phyloP scores from a whole-genome alignment of 2,113 vertebrate species.

The Ornithorhynchus anatinus region DNA sequence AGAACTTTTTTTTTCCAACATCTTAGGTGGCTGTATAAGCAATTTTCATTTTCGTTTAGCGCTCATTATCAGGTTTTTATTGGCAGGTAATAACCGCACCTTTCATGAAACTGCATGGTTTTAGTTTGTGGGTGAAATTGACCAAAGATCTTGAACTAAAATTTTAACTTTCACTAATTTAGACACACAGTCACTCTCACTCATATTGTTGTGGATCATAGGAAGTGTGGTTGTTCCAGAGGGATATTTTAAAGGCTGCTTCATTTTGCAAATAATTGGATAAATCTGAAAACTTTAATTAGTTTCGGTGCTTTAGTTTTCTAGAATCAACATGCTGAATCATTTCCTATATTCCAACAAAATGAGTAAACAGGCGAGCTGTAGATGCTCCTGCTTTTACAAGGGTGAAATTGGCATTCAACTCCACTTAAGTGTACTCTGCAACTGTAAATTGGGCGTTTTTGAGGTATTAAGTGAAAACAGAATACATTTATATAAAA shows the following conservation, averaged over 20 bases:
- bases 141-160: too few relatives aligned
- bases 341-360: conserved; percentile 38
- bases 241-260: conserved; percentile 14
- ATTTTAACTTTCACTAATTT: too few relatives aligned
- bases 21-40: too few relatives aligned
- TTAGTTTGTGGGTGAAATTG: too few relatives aligned
- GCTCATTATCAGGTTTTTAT: too few relatives aligned
- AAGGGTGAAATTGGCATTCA: conserved; percentile 42
- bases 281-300: conserved; percentile 35
- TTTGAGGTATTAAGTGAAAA: conserved; percentile 20
- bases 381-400: conserved; percentile 5
- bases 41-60: too few relatives aligned
- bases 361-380: background rate
- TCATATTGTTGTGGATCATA: too few relatives aligned
- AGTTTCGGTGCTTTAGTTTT: conserved; percentile 18
- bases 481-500: background rate
- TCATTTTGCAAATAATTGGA: conserved; percentile 41
- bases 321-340: conserved; percentile 35
- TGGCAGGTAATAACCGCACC: too few relatives aligned
- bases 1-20: too few relatives aligned
- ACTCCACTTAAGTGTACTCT: conserved; percentile 16
- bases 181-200: too few relatives aligned
- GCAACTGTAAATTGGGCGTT: conserved; percentile 22
- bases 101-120: too few relatives aligned
- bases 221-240: too few relatives aligned